phyloP scores from a whole-genome alignment of 1,140 invertebrate genomes.

The Drosophila willistoni region DNA sequence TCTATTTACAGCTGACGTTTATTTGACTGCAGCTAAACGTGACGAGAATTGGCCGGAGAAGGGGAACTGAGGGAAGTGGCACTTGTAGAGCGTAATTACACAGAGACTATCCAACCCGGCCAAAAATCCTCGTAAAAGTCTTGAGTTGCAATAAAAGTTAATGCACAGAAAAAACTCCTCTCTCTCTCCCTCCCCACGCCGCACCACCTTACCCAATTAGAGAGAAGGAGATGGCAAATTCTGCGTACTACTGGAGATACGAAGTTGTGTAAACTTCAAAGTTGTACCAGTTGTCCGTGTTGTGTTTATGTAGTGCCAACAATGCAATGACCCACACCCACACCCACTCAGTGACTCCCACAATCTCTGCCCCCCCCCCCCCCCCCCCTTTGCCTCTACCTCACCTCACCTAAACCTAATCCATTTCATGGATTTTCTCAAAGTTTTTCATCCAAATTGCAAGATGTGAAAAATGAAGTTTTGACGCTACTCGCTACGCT shows the following conservation, averaged over 20 bases:
- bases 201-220: slow-evolving; percentile 47
- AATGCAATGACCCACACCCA: slow-evolving; percentile 27
- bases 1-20: slow-evolving; percentile 67
- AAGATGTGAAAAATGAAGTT: slow-evolving; percentile 46
- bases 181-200: background rate
- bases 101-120: slow-evolving; percentile 25
- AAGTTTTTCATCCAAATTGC: slow-evolving; percentile 46
- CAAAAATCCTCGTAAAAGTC: slow-evolving; percentile 51
- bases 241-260: background rate
- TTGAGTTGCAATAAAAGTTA: slow-evolving; percentile 65
- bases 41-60: slow-evolving; percentile 35
- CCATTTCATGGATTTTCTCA: slow-evolving; percentile 23
- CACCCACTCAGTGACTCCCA: background rate
- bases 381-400: background rate
- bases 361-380: slow-evolving; percentile 1
- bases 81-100: slow-evolving; percentile 77
- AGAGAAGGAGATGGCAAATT: background rate
- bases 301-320: slow-evolving; percentile 61
- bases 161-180: slow-evolving; percentile 41
- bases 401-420: background rate
- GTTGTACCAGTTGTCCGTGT: slow-evolving; percentile 23
- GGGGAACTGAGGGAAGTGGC: slow-evolving; percentile 28
- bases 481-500: background rate
- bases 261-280: slow-evolving; percentile 7
- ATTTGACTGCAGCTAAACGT: slow-evolving; percentile 77